Percentiles rank a stretch among this genome's conserved stretches.
Conservation (phyloP, 2,797 vertebrate species). For the Siniperca scherzeri region DNA sequence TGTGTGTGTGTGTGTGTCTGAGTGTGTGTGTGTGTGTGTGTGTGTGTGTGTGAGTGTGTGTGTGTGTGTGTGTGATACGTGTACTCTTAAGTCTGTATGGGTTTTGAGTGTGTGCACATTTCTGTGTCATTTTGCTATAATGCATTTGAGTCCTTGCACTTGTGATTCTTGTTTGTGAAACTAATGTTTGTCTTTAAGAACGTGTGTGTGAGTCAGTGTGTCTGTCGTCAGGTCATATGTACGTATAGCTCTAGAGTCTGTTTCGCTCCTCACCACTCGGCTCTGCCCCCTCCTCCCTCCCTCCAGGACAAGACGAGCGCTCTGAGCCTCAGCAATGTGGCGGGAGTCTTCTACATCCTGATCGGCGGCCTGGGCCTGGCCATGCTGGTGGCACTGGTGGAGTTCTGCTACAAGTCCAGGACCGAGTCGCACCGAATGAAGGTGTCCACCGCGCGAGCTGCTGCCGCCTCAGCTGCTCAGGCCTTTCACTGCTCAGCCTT, state of each 20-base stretch:
- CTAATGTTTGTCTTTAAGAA: not conserved
- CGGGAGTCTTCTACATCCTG: conserved; percentile 99
- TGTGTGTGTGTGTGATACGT: not conserved
- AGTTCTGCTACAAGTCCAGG: conserved; percentile 99
- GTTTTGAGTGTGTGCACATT: not conserved
- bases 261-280: conserved; percentile 35
- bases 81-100: not conserved
- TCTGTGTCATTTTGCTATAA: not conserved
- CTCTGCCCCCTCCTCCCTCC: conserved; percentile 6
- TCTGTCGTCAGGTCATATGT: not conserved
- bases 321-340: conserved; percentile 98
- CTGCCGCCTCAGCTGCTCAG: conserved; percentile 84
- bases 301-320: conserved; percentile 98
- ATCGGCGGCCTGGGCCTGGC: conserved; percentile 98
- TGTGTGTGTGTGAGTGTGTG: not conserved
- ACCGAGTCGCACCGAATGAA: conserved; percentile 99
- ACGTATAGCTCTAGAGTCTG: not conserved
- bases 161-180: conserved; percentile 26
- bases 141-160: not conserved
- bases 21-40: conserved; percentile 3
- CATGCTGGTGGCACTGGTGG: conserved; percentile 99
- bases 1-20: not conserved
- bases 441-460: conserved; percentile 90
- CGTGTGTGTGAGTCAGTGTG: conserved; percentile 6
- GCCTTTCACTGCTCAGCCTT: conserved; percentile 90